Percentiles rank a stretch among this genome's conserved stretches.
Conservation (phyloP, 2,797 vertebrate genomes). For the Pelodytes ibericus region DNA sequence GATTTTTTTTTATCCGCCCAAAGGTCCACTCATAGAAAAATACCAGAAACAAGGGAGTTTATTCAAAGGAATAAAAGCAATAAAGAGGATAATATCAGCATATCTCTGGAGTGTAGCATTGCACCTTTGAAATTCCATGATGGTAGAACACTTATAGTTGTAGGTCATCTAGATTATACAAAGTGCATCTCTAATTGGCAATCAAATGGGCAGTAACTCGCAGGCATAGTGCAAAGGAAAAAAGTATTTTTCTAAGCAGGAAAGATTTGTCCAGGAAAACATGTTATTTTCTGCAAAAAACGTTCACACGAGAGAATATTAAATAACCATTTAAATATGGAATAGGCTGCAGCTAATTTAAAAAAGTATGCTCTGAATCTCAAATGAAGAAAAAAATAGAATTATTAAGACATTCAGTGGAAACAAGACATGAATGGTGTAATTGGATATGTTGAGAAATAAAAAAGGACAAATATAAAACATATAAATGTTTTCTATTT, state of each 20-base stretch:
- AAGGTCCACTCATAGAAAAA: not conserved
- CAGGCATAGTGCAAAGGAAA: not conserved
- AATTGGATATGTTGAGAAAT: not conserved
- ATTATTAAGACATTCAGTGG: no score
- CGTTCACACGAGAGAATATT: not conserved
- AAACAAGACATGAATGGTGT: no score
- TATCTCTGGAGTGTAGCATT: not conserved
- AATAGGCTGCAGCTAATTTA: no score
- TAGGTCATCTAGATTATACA: slow-evolving; percentile 11
- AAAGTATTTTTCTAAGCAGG: not conserved
- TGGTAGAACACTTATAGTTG: not conserved
- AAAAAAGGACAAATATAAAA: not conserved
- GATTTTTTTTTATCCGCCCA: not conserved
- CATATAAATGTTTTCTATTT: no score
- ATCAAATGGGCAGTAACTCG: not conserved
- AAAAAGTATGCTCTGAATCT: no score
- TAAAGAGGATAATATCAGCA: not conserved
- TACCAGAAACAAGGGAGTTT: not conserved
- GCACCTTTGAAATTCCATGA: not conserved
- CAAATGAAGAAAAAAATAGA: no score
- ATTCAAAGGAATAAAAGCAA: slow-evolving; percentile 1
- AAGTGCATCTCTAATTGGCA: slow-evolving; percentile 9
- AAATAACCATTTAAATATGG: no score
- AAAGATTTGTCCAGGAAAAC: not conserved
- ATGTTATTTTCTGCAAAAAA: not conserved